Evolutionary conservation across 2,888 invertebrate species (phyloP), one percentile per base, ranked within the genome.

Genomic region (Drosophila austrosaltans): DNA sequence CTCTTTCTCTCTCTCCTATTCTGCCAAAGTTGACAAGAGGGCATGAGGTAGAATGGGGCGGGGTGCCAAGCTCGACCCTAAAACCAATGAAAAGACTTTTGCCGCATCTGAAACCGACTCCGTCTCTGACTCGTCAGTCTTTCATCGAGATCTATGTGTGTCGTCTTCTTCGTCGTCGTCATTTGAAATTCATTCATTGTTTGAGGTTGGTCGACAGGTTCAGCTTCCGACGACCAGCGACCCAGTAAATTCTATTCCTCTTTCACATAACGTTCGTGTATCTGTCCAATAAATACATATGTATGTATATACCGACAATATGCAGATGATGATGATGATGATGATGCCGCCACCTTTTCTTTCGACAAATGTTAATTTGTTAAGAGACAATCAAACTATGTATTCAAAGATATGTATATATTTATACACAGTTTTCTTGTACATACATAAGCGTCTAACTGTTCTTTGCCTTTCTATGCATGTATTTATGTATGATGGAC

Each of bases 331-430:
- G 71, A 63, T 63, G 63, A 63, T 56, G 71, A 63, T 63, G 36
- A 36, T 53, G 59, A 28, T 53, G 73, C 39, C 54, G 54, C 42
- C 71, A 76, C 74, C 64, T 72, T 78, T 79, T 79, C 78, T 69
- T 72, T 69, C 42, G 69, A 69, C 64, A 85, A 82, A 83, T 83
- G 86, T 73, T 87, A 87, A 83, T 83, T 81, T 73, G 69, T 71
- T 66, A 71, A 75, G 59, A 36, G 68, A 72, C 54, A 59, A 64
- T 32, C 71, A 54, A 56, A 56, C 44, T 40, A 72, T 58, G 40
- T 16, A 53, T 44, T 10, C 22, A 59, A 7, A 36, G 53, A 62
- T 20, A 30, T 36, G 5, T 5, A 28, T 28, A 36, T 10, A 20
- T 53, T 20, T n/a, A 56, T 48, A 57, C 30, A 63, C 30, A 63